Base-by-base conservation (phyloP, 2,888 invertebrate genomes). In the Parapristionchus giblindavisi region DNA sequence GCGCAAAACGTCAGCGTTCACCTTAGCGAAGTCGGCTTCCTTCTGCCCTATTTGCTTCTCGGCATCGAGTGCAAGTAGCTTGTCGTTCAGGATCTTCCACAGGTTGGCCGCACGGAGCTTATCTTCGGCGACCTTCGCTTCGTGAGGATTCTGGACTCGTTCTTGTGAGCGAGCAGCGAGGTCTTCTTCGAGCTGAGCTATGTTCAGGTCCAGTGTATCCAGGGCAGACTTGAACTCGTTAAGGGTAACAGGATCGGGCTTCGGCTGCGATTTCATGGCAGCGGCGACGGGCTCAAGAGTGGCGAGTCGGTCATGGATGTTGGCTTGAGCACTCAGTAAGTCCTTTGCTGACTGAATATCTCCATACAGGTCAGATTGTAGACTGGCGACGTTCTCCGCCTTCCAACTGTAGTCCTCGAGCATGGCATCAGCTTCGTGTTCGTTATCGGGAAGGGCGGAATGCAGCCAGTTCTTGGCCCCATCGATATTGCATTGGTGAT, bases 91-190 rank as follows among this genome's bases (percentile, higher is more conserved):
- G n/a, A 32, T 34, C 0, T 32, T 36, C 17, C 66, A 32, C 21
- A 66, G 32, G 21, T 36, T 17, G 11, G 66, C 32, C 1, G 36
- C 51, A n/a, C 66, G 48, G 8, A 21, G 27, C 34, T n/a, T 51
- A 32, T 32, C 51, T 2, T 66, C 66, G 66, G 48, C 17, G 21
- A 32, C 48, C 48, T 48, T 32, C 34, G 51, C 27, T n/a, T 51
- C 66, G 51, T 66, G 66, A 48, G 66, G 66, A 6, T 32, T 66
- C 66, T 66, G 66, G 2, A 66, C 66, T 32, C 66, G 48, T 17
- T 66, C 66, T 34, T 66, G 66, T 38, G 48, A 32, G 32, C 66
- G 48, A 14, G n/a, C n/a, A 8, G 48, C 48, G 6, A 24, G 34
- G 21, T 51, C 66, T 11, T 5, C 29, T 3, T 17, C 66, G 27